Base-by-base conservation (phyloP, 2,797 vertebrate species). In the Pangasius mekongensis region DNA sequence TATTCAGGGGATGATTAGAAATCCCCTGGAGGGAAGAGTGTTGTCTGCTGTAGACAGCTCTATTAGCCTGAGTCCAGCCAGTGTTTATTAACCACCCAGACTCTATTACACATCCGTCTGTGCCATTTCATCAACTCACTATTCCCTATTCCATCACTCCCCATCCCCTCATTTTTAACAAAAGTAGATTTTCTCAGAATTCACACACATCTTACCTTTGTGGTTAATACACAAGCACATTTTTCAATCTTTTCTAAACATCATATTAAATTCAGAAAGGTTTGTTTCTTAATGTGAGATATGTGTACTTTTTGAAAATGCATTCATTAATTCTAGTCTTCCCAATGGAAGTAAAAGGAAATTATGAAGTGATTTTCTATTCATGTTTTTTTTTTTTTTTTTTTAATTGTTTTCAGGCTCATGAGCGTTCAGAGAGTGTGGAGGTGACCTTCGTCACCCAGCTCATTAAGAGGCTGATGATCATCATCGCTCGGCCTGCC, bases 381-480 rank as follows among this genome's bases (percentile, higher is more conserved):
- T n/a, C 74, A 9, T 36, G 16, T 47, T 54, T 83, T 30, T 43
- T n/a, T 56, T 67, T n/a, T n/a, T 36, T 11, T 39, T 20, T 86
- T 64, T 1, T 56, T 39, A 85, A 30, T 52, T 60, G 0, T 60
- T 36, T 4, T 62, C 91, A 99, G 98, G 98, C 98, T 92, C 97
- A 98, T 52, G 97, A 99, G 92, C 96, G 98, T 36, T 99, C 98
- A 0, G 98, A 99, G 93, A 98, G 98, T 81, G 96, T 96, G 1
- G 98, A 99, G 93, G 97, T 99, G n/a, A 96, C 97, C 88, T 98
- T 98, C 24, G 98, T 99, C 87, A 98, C 97, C 0, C 98, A 98
- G 49, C 96, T 98, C 0, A 97, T 99, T 81, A 98, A 94, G 95
- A 98, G 97, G 92, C 95, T 99, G 93, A 98, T 99, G 98, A 99